phyloP scores from a whole-genome alignment of 2,797 vertebrate species.

The Ceyx erithaca region DNA sequence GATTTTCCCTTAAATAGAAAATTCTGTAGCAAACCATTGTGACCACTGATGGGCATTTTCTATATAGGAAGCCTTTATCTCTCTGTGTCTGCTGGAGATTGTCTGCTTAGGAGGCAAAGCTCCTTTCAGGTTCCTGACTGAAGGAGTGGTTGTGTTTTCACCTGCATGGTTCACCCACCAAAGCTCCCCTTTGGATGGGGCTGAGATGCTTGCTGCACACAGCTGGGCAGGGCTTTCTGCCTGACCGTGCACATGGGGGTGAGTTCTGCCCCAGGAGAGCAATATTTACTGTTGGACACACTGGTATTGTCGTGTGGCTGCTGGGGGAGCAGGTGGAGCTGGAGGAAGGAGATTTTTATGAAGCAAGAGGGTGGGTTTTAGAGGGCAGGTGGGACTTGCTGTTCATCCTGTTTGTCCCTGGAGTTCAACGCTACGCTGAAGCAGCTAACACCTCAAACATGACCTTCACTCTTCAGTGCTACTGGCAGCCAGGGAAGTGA shows the following conservation, averaged over 20 bases:
- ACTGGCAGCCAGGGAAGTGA: neutral
- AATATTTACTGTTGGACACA: neutral
- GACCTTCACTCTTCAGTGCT: neutral
- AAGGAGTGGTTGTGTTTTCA: neutral
- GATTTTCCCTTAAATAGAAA: neutral
- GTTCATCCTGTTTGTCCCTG: neutral
- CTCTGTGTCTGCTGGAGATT: neutral
- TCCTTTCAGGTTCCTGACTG: neutral
- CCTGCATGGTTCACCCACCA: neutral
- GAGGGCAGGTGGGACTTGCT: neutral
- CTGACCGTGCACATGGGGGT: rapidly evolving
- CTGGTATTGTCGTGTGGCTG: neutral
- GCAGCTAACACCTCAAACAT: neutral
- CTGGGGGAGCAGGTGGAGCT: neutral
- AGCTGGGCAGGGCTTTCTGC: neutral
- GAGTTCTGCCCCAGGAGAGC: neutral
- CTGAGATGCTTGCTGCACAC: neutral
- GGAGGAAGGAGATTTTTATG: neutral
- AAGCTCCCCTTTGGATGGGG: neutral
- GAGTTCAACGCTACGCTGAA: neutral
- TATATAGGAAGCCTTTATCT: neutral
- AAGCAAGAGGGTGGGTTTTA: neutral
- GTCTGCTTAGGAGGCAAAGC: neutral
- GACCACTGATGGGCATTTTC: neutral
- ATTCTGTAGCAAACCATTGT: neutral